A percentile compares a stretch with the other conserved stretches of the same genome.
Conservation (phyloP, 2,797 vertebrate species). For the Pagetopsis macropterus region DNA sequence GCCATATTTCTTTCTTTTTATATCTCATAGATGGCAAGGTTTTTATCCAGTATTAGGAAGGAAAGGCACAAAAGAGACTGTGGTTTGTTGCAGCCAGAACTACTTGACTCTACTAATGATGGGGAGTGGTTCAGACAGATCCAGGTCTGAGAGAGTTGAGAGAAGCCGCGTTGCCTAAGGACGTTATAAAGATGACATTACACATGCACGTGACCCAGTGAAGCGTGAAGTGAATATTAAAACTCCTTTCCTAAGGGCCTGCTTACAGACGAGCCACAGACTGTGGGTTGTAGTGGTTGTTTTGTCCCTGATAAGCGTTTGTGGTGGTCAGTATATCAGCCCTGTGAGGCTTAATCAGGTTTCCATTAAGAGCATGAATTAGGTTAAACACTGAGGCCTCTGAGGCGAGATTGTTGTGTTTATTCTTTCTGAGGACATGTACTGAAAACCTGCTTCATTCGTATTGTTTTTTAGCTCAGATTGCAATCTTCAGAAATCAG, state of each 20-base stretch:
- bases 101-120: conserved; percentile 67
- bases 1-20: conserved; percentile 2
- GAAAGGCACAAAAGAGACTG: conserved; percentile 21
- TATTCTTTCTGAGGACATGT: conserved; percentile 11
- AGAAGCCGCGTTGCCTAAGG: conserved; percentile 70
- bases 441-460: conserved; percentile 15
- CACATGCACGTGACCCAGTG: conserved; percentile 68
- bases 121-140: conserved; percentile 78
- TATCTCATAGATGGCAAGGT: conserved; percentile 32
- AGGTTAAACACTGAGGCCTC: conserved; percentile 21
- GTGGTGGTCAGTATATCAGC: conserved; percentile 20
- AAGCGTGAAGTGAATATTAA: conserved; percentile 41
- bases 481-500: neutral
- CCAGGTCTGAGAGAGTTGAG: conserved; percentile 75
- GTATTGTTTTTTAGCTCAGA: neutral
- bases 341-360: conserved; percentile 40
- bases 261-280: conserved; percentile 45
- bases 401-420: conserved; percentile 1
- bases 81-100: conserved; percentile 55
- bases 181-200: conserved; percentile 75
- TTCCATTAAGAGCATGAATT: conserved; percentile 34
- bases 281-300: conserved; percentile 36
- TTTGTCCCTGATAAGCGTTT: conserved; percentile 45
- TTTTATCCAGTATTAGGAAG: conserved; percentile 42
- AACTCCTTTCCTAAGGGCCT: conserved; percentile 58